Evolutionary conservation across 2,797 vertebrate genomes (phyloP).

Genomic region (Hoplostethus mediterraneus): DNA sequence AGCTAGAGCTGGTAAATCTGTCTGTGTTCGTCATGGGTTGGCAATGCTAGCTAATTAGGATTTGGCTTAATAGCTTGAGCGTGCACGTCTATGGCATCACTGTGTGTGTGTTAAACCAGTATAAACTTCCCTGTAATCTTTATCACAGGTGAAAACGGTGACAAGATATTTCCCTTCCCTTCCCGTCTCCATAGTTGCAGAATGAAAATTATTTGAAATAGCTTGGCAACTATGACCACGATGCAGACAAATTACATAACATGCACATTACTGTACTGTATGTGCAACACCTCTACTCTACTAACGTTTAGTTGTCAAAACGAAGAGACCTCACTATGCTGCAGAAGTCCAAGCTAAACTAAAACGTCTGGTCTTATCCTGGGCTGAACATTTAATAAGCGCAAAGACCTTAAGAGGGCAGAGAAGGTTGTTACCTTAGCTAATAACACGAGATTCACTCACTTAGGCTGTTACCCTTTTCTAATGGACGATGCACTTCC

Average conservation of each 20-base stretch:
- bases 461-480: neutral
- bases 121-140: conserved; percentile 27
- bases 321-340: neutral
- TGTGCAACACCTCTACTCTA: no score
- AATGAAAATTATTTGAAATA: neutral
- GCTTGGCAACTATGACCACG: no score
- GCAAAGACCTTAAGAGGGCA: neutral
- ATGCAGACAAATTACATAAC: neutral
- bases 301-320: neutral
- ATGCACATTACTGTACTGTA: neutral
- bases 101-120: conserved; percentile 31
- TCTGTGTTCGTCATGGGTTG: conserved; percentile 48
- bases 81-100: conserved; percentile 53
- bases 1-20: conserved; percentile 65
- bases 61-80: conserved; percentile 72
- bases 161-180: conserved; percentile 1
- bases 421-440: no score
- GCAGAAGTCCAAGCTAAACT: neutral
- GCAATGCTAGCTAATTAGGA: conserved; percentile 69
- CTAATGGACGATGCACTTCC: neutral
- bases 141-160: conserved; percentile 22
- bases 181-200: neutral
- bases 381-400: conserved; percentile 5
- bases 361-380: conserved; percentile 8
- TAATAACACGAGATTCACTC: no score